Conservation (phyloP, 2,888 invertebrate genomes). For the Ellobium chinense region DNA sequence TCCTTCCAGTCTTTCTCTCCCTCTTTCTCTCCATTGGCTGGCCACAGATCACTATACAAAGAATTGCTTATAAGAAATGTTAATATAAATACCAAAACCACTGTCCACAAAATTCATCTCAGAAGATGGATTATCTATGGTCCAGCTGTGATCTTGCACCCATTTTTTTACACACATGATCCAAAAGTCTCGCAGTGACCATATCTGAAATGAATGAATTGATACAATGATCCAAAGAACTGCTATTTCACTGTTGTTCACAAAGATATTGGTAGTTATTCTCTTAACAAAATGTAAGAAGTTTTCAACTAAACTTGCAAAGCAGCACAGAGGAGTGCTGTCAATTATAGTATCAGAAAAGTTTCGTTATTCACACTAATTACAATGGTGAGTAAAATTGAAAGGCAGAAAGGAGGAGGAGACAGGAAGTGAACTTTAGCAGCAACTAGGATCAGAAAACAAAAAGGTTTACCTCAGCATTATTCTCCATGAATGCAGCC, state of each 20-base stretch:
- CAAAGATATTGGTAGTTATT: too few species aligned
- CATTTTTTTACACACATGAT: conserved; percentile 68
- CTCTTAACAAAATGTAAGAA: too few species aligned
- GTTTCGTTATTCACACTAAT: too few species aligned
- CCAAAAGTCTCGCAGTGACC: conserved; percentile 71
- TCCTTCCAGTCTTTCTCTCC: background rate
- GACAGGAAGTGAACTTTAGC: too few species aligned
- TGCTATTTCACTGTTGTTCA: too few species aligned
- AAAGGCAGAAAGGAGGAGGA: too few species aligned
- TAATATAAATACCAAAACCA: conserved; percentile 34
- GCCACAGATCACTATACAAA: background rate
- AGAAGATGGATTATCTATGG: conserved; percentile 10
- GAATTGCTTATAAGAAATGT: background rate
- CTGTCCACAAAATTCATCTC: conserved; percentile 11
- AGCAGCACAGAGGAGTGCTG: too few species aligned
- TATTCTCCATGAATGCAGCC: conserved; percentile 63
- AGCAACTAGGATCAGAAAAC: too few species aligned
- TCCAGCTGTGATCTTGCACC: conserved; percentile 73
- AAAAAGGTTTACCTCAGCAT: conserved; percentile 64
- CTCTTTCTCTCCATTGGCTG: background rate
- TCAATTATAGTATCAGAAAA: too few species aligned
- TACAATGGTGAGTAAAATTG: too few species aligned
- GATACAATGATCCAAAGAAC: too few species aligned
- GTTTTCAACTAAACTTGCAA: too few species aligned
- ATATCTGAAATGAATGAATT: conserved; percentile 44